Base-by-base conservation (phyloP, 1,140 invertebrate species). In the Hypothenemus hampei region DNA sequence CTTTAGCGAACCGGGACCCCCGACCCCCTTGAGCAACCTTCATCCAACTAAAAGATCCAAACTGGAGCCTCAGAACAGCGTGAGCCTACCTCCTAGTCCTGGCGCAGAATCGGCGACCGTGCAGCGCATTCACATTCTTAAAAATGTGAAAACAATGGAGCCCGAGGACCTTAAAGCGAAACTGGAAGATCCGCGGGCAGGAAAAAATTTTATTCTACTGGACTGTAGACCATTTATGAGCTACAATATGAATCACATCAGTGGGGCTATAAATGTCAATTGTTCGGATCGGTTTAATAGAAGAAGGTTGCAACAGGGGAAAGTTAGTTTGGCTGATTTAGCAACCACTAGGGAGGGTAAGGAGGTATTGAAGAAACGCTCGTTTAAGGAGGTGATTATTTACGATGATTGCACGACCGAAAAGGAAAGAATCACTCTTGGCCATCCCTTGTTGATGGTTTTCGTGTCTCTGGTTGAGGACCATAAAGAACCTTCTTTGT, bases 251-350 rank as follows among this genome's bases (percentile, higher is more conserved):
- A 79, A 78, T 58, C 87, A 90, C 68, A 80, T 89, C 26, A 72
- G 75, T 19, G 84, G 84, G 11, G 82, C 86, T 13, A 80, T 88
- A 49, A 88, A 89, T 71, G 77, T 89, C 16, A 86, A 85, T 68
- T 87, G 85, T 65, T 79, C 81, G 2, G 86, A 89, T 68, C 72
- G 86, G 24, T 83, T 87, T 67, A 87, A 84, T 63, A 73, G 84
- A 29, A 75, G 81, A 57, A 70, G 86, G 16, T 72, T 89, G 47
- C 83, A 85, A 64, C 76, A 78, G 58, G 83, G 85, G 2, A 83
- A 83, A 61, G 81, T 81, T 1, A 77, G 75, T 1, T 69, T 87
- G 7, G 79, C 81, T 15, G 86, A 89, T 65, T 65, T 88, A 49
- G 81, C 85, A 0, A 78, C 78, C 8, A 77, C 77, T 20, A 67